Base-by-base conservation (phyloP, 2,797 vertebrate genomes). In the Acridotheres tristis region DNA sequence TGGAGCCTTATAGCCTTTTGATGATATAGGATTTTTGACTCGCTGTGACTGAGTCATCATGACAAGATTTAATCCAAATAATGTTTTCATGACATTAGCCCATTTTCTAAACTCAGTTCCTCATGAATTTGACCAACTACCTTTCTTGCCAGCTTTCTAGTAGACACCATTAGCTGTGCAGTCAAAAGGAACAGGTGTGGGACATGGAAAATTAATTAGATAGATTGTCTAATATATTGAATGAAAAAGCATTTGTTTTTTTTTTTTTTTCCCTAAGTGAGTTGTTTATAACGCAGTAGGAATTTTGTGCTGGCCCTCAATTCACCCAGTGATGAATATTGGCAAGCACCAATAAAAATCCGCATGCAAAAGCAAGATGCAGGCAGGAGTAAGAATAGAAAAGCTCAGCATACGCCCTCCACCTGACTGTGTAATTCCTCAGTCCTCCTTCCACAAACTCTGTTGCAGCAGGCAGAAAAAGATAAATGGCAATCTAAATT, bases 401-500 rank as follows among this genome's bases (percentile, higher is more conserved):
- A 84, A 82, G 34, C 65, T 91, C 63, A 61, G 42, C 25, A 22
- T 19, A 58, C 1, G 0, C 40, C 30, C 65, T 93, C 53, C 68
- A 50, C 62, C 61, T 72, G 83, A 94, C 36, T 85, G 62, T 54
- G 82, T 81, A 69, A 84, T 85, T 29, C 18, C 47, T 81, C 3
- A 0, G 18, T 90, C 34, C 38, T n/a, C 43, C 85, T 93, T 69
- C 65, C 40, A 53, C 69, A 88, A 85, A 61, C 57, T 87, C 79
- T 4, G 17, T 53, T 94, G 74, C 75, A 93, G 90, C 84, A 96
- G 69, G 36, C 55, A 91, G 79, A 65, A 78, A 87, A 96, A 88
- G 81, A 96, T 84, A 96, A 94, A 88, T 90, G 78, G 66, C 61
- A 88, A 57, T 94, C 92, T 95, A 96, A 96, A 97, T 97, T 92